Percentiles rank a stretch among this genome's conserved stretches.
phyloP scores from a whole-genome alignment of 2,888 invertebrate genomes.

The Phanerotoma sp. region DNA sequence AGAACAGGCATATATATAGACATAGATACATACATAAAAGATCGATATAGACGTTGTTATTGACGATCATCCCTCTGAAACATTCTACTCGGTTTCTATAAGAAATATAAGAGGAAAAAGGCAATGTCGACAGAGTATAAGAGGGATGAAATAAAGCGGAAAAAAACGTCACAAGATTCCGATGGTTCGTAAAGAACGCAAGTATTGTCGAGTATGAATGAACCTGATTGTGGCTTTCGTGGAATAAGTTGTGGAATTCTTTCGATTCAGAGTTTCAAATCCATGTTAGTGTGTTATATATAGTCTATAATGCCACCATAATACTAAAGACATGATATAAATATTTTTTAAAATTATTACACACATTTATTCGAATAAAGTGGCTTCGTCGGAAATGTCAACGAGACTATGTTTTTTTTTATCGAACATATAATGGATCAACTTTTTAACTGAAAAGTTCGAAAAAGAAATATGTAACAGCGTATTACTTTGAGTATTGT shows the following conservation, averaged over 20 bases:
- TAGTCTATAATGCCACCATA: too few relatives aligned
- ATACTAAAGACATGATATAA: too few relatives aligned
- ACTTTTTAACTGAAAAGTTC: slow-evolving; percentile 21
- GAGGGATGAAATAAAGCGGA: not conserved
- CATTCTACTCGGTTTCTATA: not conserved
- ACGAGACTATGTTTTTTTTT: too few relatives aligned
- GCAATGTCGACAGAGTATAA: not conserved
- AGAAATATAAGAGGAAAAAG: not conserved
- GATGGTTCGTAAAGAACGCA: not conserved
- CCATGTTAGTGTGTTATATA: too few relatives aligned
- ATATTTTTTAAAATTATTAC: too few relatives aligned
- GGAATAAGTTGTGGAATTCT: not conserved
- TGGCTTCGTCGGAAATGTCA: too few relatives aligned
- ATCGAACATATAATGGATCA: too few relatives aligned
- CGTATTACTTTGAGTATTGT: too few relatives aligned
- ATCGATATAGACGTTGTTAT: not conserved
- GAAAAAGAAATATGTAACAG: too few relatives aligned
- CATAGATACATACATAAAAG: not conserved
- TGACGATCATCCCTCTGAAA: not conserved
- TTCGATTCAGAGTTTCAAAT: too few relatives aligned
- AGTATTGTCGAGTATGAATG: slow-evolving; percentile 2
- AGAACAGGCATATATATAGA: slow-evolving; percentile 3
- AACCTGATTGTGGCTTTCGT: not conserved
- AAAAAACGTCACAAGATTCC: not conserved
- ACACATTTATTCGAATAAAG: too few relatives aligned